These are phyloP conservation scores for Temnothorax nylanderi DNA, from an alignment of 1,140 invertebrate species.

Conservation along the genomic window DNA sequence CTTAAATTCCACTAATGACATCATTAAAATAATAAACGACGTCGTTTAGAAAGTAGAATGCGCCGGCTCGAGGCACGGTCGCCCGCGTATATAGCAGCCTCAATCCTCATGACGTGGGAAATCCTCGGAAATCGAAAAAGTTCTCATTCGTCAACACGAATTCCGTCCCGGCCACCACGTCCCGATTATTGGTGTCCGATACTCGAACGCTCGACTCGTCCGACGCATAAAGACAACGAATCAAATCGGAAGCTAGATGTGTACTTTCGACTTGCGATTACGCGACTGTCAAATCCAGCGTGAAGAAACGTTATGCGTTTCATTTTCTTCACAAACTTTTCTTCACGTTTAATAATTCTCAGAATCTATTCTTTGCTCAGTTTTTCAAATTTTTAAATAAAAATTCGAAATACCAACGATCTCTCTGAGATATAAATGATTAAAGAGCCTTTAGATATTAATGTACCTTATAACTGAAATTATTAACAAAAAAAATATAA, in stretches of 20 bases:
- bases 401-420: background rate
- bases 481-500: background rate
- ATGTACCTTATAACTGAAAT: background rate
- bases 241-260: background rate
- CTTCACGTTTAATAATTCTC: background rate
- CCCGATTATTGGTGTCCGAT: slow-evolving; percentile 51
- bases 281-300: background rate
- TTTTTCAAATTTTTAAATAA: background rate
- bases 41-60: slow-evolving; percentile 71
- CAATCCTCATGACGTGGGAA: background rate
- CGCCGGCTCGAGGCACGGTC: slow-evolving; percentile 16
- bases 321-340: too few species aligned
- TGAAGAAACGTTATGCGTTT: too few species aligned
- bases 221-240: background rate
- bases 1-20: slow-evolving; percentile 79
- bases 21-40: slow-evolving; percentile 80
- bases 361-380: background rate
- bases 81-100: background rate
- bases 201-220: background rate
- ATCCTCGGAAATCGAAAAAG: slow-evolving; percentile 31
- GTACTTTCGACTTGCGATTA: background rate
- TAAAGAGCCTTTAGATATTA: background rate
- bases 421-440: background rate
- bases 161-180: background rate
- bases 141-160: background rate